These are phyloP conservation scores for Cartodere bifasciata DNA, from an alignment of 2,888 invertebrate species.

Conservation along the genomic window DNA sequence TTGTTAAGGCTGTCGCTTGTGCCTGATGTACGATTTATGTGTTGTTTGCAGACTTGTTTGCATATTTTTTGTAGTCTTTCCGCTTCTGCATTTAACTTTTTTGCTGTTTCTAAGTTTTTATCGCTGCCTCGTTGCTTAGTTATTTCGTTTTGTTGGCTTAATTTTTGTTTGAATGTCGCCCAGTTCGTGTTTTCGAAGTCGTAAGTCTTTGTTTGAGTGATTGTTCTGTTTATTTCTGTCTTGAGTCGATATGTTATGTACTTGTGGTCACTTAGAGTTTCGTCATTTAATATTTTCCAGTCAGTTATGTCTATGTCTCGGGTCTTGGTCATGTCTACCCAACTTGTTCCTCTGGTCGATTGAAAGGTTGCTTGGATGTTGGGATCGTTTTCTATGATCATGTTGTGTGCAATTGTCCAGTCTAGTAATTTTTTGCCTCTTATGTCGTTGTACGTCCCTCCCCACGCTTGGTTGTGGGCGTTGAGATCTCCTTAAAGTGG, in stretches of 20 bases:
- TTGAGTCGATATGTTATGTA: conserved; percentile 7
- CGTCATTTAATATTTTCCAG: conserved; percentile 5
- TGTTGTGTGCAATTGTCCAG: not conserved
- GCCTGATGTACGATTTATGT: too few relatives aligned
- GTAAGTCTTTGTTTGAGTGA: not conserved
- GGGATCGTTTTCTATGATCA: conserved; percentile 1
- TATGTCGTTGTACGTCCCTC: conserved; percentile 2
- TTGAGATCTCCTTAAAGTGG: conserved; percentile 6
- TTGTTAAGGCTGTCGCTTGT: too few relatives aligned
- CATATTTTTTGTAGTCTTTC: conserved; percentile 5
- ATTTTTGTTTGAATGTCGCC: not conserved
- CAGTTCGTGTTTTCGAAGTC: conserved; percentile 5
- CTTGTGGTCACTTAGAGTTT: conserved; percentile 4
- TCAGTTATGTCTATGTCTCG: not conserved
- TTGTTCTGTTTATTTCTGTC: not conserved
- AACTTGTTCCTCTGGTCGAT: not conserved
- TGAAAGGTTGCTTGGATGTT: conserved; percentile 3
- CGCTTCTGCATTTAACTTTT: not conserved
- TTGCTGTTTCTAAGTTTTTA: not conserved
- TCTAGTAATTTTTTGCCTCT: conserved; percentile 1
- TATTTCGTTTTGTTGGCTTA: not conserved
- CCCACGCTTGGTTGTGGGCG: conserved; percentile 5
- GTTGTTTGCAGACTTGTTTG: not conserved
- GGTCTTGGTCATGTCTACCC: conserved; percentile 7
- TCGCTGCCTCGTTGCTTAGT: too few relatives aligned